Evolutionary conservation across 2,888 invertebrate species (phyloP), one percentile per base, ranked within the genome.

Genomic region (Amaurobius ferox): DNA sequence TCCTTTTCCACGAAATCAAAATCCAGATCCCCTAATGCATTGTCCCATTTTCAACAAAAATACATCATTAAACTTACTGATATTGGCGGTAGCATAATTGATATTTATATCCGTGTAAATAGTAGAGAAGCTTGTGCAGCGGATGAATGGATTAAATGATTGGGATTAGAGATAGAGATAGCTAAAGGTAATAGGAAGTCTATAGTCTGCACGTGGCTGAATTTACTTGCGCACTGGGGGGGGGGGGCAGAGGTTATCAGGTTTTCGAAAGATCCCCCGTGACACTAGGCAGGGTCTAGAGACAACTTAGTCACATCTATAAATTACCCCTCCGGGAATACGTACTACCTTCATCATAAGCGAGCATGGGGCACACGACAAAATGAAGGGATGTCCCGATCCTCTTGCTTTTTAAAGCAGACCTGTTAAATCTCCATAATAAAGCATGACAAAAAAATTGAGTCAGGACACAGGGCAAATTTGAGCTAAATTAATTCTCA

Each of bases 271-370:
- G 81, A 62, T 61, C 55, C 62, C 77, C 55, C 73, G 40, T 80
- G 73, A 81, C 68, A 81, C 40, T 67, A 68, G 55, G 81, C 76
- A 81, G 81, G 76, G 23, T 55, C 48, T 55, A 39, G 39, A 79
- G 67, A 83, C 67, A 81, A 73, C 80, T 81, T 81, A 85, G 77
- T 85, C 83, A 77, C 83, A 85, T 78, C 71, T 55, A 85, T 85
- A 85, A 85, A 85, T 85, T 78, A 85, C 77, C 11, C 83, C 55
- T 32, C 40, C 28, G 77, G 83, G 77, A 77, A 62, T 55, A 48
- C 64, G 73, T 67, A 61, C 70, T 48, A 70, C 70, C 61, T 62
- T 61, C 67, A 80, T 80, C 80, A 79, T 70, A 55, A 55, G 23
- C 1, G 55, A 23, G 55, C 19, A 23, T 23, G 5, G 23, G 55